Evolutionary conservation across 2,797 vertebrate species (phyloP), one percentile per base, ranked within the genome.

Genomic region (Girardinus metallicus): DNA sequence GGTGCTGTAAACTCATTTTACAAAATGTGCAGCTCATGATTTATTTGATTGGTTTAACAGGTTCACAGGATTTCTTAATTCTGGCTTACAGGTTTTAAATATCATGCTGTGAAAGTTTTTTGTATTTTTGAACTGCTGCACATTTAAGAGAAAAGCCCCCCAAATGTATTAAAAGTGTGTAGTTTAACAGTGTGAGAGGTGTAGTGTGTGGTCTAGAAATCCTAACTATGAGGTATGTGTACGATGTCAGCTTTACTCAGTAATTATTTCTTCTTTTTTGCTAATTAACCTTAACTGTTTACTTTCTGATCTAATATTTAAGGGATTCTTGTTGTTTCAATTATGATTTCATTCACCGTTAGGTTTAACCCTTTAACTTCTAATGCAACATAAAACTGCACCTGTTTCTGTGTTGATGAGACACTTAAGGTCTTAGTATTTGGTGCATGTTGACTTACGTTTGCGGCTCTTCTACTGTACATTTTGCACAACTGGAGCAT

Each of bases 1-100:
- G 90, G 88, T 94, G 91, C 89, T 93, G 87, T 80, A 83, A 81
- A 84, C 77, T 83, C 18, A 57, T 83, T 85, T 78, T 53, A 57
- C 23, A 73, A 73, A 68, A 21, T 49, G 41, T 71, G 41, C 29
- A n/a, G 23, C 68, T 44, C 68, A 46, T 71, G 68, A 72, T 81
- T 79, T 70, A 78, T 39, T 44, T 87, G 51, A 77, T 70, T 51
- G 77, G 79, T 87, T 85, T 71, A 8, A 34, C 39, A 71, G 73
- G 64, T 82, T 90, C 86, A 91, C 76, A 81, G 44, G 76, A 75
- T 76, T 81, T 77, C 88, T 81, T 86, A 75, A 79, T 87, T 80
- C 73, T 74, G 47, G 81, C 66, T 78, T 87, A 43, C 53, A 26
- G 55, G 74, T 85, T 89, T 71, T 82, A 85, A 72, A 80, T 84